Evolutionary conservation across 2,888 invertebrate genomes (phyloP).

Genomic region (Stegophylla sp.): DNA sequence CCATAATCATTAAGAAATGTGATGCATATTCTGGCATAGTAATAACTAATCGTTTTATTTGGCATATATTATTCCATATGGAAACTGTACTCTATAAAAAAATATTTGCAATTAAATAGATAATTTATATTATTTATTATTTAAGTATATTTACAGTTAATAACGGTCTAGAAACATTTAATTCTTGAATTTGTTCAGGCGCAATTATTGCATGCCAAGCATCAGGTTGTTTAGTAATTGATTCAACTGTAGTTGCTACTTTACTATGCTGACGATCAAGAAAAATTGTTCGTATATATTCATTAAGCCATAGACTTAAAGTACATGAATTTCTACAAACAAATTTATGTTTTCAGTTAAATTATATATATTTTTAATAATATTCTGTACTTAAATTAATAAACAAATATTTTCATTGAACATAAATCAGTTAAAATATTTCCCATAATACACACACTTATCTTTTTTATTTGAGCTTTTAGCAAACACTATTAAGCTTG

Average conservation of each 20-base stretch:
- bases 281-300: constrained; percentile 87
- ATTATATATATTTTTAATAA: no score
- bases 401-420: no score
- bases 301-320: constrained; percentile 82
- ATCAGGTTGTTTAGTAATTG: constrained; percentile 76
- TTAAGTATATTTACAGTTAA: constrained; percentile 68
- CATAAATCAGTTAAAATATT: no score
- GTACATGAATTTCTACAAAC: constrained; percentile 69
- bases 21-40: constrained; percentile 78
- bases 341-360: no score
- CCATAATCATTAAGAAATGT: constrained; percentile 76
- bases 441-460: no score
- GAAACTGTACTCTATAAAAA: constrained; percentile 74
- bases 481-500: no score
- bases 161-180: constrained; percentile 72
- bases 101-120: not conserved
- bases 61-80: constrained; percentile 73
- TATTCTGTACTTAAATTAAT: no score
- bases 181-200: constrained; percentile 73
- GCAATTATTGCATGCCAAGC: constrained; percentile 81
- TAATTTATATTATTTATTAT: not conserved
- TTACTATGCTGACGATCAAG: constrained; percentile 77
- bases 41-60: constrained; percentile 74
- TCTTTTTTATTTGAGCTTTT: no score
- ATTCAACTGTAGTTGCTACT: constrained; percentile 73